Evolutionary conservation across 2,797 vertebrate genomes (phyloP).

Genomic region (Schizothorax lantsangensis): DNA sequence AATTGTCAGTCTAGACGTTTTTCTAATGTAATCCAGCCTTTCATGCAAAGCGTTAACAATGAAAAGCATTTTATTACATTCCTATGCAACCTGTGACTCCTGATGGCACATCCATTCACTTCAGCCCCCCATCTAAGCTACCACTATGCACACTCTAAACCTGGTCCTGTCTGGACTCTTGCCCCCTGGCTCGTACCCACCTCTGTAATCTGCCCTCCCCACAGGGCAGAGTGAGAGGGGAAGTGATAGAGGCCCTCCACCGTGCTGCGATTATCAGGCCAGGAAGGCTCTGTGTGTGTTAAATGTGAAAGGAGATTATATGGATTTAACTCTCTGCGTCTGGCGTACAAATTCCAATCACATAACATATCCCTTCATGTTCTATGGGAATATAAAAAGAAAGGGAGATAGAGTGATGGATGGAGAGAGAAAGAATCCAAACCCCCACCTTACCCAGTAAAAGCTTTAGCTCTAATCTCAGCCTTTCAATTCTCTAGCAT

Average conservation of each 20-base stretch:
- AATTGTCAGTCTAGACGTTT: slow-evolving; percentile 1
- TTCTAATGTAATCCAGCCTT: slow-evolving; percentile 25
- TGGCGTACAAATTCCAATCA: slow-evolving; percentile 89
- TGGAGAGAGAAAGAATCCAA: slow-evolving; percentile 53
- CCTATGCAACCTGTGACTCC: not conserved
- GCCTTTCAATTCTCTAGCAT: slow-evolving; percentile 61
- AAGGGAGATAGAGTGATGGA: slow-evolving; percentile 51
- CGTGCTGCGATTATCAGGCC: slow-evolving; percentile 82
- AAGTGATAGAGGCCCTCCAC: slow-evolving; percentile 77
- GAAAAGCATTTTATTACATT: not conserved
- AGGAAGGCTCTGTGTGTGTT: slow-evolving; percentile 82
- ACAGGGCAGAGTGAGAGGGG: slow-evolving; percentile 40
- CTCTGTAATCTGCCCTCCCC: slow-evolving; percentile 54
- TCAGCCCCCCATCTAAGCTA: not conserved
- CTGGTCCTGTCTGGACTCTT: slow-evolving; percentile 22
- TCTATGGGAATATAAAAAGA: slow-evolving; percentile 76
- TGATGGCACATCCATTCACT: not conserved
- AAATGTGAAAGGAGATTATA: slow-evolving; percentile 93
- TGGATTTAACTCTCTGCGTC: slow-evolving; percentile 89
- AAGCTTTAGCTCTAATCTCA: slow-evolving; percentile 78
- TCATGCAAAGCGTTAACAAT: slow-evolving; percentile 4
- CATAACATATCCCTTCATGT: slow-evolving; percentile 81
- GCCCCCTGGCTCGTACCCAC: slow-evolving; percentile 16
- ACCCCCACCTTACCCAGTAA: slow-evolving; percentile 77
- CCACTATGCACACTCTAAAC: not conserved